A percentile compares a stretch with the other conserved stretches of the same genome.
These are phyloP conservation scores for Gorsachius goisagi DNA, from an alignment of 2,113 vertebrate genomes.

Conservation along the genomic window DNA sequence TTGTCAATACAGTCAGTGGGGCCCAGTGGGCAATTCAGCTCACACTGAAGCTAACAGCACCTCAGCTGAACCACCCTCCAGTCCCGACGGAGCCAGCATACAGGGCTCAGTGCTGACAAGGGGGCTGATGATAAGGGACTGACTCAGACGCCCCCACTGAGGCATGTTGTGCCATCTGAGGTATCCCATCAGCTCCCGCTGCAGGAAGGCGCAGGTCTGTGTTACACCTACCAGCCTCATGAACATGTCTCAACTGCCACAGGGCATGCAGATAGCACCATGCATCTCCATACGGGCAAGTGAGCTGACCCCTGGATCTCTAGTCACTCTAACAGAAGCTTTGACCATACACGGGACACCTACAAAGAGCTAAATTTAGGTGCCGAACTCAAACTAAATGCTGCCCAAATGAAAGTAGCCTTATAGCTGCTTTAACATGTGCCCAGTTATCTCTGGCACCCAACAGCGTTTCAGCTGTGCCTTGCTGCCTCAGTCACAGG, in stretches of 20 bases:
- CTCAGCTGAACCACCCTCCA: not conserved
- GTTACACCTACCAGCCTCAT: not conserved
- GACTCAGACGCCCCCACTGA: not conserved
- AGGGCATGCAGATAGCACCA: not conserved
- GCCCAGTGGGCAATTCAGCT: not conserved
- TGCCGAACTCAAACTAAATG: not conserved
- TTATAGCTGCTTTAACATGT: not conserved
- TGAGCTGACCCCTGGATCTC: not conserved
- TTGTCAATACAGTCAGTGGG: not conserved
- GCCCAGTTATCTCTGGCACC: not conserved
- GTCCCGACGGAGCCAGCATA: not conserved
- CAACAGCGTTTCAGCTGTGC: not conserved
- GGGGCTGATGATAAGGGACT: not conserved
- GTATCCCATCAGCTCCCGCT: not conserved
- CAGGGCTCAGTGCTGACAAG: not conserved
- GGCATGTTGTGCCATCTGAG: not conserved
- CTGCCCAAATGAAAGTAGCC: not conserved
- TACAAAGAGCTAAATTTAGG: not conserved
- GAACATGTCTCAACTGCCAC: fast-evolving
- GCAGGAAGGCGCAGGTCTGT: not conserved
- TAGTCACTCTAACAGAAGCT: not conserved
- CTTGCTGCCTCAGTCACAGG: not conserved
- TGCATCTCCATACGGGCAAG: fast-evolving
- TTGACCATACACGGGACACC: not conserved
- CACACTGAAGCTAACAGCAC: not conserved